Evolutionary conservation across 2,113 vertebrate species (phyloP), one percentile per base, ranked within the genome.

Genomic region (Myodes glareolus): DNA sequence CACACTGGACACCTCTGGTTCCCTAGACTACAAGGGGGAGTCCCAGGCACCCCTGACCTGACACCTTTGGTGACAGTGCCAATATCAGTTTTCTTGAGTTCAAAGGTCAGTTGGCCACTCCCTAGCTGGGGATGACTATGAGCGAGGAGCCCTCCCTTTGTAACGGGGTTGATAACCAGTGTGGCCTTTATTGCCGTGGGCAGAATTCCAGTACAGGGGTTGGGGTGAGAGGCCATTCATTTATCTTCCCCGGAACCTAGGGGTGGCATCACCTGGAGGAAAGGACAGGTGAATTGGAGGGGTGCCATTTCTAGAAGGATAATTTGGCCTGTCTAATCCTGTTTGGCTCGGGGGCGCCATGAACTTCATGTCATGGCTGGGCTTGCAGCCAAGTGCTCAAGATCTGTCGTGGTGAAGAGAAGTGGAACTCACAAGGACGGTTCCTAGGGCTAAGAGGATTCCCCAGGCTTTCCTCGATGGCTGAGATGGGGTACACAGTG

Each of bases 161-260:
- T 55, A 55, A 0, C 0, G 33, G 81, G 52, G 52, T 23, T 17
- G 27, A 2, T 7, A 6, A 67, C 31, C 1, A 29, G 10, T 0
- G 0, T 14, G 58, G 80, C 19, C 67, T 31, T 47, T 42, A 1
- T 4, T 10, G 29, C 25, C 2, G 4, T 1, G 1, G 80, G 58
- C 47, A 81, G 70, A 68, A 36, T 9, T n/a, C 47, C 58, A 14
- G 52, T 29, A 11, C 16, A 3, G 1, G 27, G 7, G 68, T 72
- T 7, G 3, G 19, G 61, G 23, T 0, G 0, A 45, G 3, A 11
- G 23, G 42, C 73, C 27, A 33, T 63, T 7, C 5, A 23, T 12
- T 88, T 92, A 33, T 25, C 50, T 68, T 84, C 27, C 47, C 77
- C 4, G n/a, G 82, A 31, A 68, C 47, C 14, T 5, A 47, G 13